Evolutionary conservation across 2,888 invertebrate species (phyloP).

Genomic region (Morpho deidamia): DNA sequence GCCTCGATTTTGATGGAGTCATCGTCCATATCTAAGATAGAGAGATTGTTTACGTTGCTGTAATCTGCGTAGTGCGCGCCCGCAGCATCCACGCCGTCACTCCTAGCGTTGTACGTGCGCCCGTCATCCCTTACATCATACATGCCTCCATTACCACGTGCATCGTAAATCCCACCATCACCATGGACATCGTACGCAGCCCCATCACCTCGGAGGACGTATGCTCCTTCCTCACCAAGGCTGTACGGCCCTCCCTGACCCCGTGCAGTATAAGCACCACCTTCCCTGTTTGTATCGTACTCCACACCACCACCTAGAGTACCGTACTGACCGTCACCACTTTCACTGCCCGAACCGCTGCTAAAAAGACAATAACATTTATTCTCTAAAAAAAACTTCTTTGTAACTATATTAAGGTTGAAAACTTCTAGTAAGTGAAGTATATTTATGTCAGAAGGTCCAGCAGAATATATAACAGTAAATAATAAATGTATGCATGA

Average conservation of each 20-base stretch:
- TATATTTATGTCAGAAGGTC: no score
- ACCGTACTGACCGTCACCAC: slow-evolving; percentile 6
- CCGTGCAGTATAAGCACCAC: background rate
- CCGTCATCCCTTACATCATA: background rate
- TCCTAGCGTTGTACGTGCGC: background rate
- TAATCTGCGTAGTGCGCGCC: slow-evolving; percentile 26
- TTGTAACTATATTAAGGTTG: no score
- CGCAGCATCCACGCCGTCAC: slow-evolving; percentile 1
- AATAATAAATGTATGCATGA: no score
- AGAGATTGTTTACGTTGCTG: slow-evolving; percentile 53
- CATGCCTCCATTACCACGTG: background rate
- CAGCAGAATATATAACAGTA: no score
- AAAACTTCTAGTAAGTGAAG: no score
- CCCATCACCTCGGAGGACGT: background rate
- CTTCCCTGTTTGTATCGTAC: background rate
- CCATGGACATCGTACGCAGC: background rate
- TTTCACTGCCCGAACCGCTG: slow-evolving; percentile 19
- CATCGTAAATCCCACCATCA: background rate
- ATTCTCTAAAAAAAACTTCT: no score
- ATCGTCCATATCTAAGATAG: slow-evolving; percentile 72
- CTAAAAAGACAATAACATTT: background rate
- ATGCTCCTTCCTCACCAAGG: background rate
- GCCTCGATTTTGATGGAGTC: slow-evolving; percentile 67
- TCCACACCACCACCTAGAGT: background rate
- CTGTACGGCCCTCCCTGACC: background rate